Conservation (phyloP, 1,140 invertebrate species). For the Papilio machaon region DNA sequence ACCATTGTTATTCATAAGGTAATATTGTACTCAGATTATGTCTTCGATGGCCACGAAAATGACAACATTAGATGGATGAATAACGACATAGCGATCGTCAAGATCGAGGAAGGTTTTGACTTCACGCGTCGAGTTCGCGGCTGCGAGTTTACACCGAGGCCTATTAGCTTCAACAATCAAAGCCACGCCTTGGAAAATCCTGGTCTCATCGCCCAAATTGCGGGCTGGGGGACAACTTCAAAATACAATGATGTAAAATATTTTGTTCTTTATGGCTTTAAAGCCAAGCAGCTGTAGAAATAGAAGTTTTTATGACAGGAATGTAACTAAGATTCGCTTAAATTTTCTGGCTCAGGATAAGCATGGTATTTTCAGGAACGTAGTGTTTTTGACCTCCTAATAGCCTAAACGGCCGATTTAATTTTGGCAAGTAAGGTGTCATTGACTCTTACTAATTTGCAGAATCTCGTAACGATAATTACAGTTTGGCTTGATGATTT, state of each 20-base stretch:
- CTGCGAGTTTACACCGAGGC: conserved; percentile 69
- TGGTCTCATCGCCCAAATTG: conserved; percentile 57
- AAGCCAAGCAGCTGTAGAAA: background rate
- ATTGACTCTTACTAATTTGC: no score
- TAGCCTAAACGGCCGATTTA: no score
- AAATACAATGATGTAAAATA: conserved; percentile 68
- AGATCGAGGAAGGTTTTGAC: conserved; percentile 70
- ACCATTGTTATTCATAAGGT: background rate
- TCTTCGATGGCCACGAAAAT: conserved; percentile 73
- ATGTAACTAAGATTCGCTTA: no score
- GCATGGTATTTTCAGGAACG: no score
- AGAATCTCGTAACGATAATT: no score
- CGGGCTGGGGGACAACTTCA: conserved; percentile 68
- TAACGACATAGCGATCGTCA: conserved; percentile 75
- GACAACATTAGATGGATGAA: conserved; percentile 77
- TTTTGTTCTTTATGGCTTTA: background rate
- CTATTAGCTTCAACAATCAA: conserved; percentile 69
- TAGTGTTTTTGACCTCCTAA: no score
- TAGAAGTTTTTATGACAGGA: no score
- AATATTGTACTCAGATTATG: conserved; percentile 59
- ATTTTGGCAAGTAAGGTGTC: no score
- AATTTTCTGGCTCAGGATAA: no score
- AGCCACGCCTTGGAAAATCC: conserved; percentile 67
- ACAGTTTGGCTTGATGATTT: background rate
- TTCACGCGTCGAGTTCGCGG: conserved; percentile 65